Base-by-base conservation (phyloP, 2,113 vertebrate species). In the Phrynocephalus versicolor region DNA sequence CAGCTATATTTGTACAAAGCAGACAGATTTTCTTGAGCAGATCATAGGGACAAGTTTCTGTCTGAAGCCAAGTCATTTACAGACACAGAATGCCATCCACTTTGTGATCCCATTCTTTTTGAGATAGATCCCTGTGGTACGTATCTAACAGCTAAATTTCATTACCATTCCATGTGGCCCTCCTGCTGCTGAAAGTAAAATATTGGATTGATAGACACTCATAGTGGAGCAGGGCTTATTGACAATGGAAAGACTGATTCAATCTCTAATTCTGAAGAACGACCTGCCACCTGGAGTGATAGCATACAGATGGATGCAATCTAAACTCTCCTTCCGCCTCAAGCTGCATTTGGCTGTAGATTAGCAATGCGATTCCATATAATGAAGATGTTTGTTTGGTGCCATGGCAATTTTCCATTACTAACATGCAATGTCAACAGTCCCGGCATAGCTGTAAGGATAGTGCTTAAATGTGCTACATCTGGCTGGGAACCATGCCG, bases 231-330 rank as follows among this genome's bases (percentile, higher is more conserved):
- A 92, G 86, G 85, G 88, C 90, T 94, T 94, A 90, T 89, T 94
- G 93, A 94, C 95, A 94, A 95, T 94, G 90, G 92, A 92, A 93
- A 95, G 93, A 90, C 94, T 92, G 94, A 93, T 95, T 94, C 94
- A 93, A 96, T 95, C 93, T 95, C 94, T 94, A 95, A 93, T 94
- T 92, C 93, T 95, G 93, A 94, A 94, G 94, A 95, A 94, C 85
- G 92, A 94, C 93, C 94, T 96, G 94, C 94, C 94, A 96, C 94
- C 90, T 93, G 92, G 87, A 94, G 91, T 96, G 93, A 94, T 95
- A 93, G 91, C 82, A 80, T 93, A 95, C 92, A 95, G 93, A 95
- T 95, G 92, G 91, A 91, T 91, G 92, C 92, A 94, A 95, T 94
- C 93, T 92, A 92, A 92, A 91, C 90, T 89, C 91, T 88, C 93